Evolutionary conservation across 2,888 invertebrate species (phyloP).

Genomic region (Agriopis aurantiaria): DNA sequence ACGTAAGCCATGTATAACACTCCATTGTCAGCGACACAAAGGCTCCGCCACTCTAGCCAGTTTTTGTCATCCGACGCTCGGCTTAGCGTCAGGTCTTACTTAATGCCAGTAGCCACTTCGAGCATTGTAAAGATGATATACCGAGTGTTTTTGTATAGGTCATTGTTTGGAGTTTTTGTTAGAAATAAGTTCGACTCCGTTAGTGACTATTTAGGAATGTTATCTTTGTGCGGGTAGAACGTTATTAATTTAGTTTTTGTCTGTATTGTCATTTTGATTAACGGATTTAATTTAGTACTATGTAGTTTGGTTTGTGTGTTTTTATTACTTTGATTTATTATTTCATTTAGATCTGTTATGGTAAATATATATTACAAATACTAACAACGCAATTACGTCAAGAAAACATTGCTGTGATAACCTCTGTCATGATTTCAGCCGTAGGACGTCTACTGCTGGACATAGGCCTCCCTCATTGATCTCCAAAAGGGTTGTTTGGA

Average conservation of each 20-base stretch:
- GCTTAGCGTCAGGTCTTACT: constrained; percentile 39
- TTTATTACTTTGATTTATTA: constrained; percentile 4
- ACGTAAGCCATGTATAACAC: constrained; percentile 32
- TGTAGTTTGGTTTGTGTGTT: constrained; percentile 2
- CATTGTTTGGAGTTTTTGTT: constrained; percentile 32
- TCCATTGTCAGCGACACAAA: constrained; percentile 45
- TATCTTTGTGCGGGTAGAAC: constrained; percentile 2
- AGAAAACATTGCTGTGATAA: too few relatives aligned
- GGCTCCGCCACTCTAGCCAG: constrained; percentile 28
- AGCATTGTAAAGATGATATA: constrained; percentile 27
- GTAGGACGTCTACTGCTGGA: too few relatives aligned
- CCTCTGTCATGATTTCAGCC: too few relatives aligned
- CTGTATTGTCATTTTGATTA: constrained; percentile 5
- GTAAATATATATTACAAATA: not conserved
- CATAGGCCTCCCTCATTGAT: too few relatives aligned
- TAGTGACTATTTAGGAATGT: constrained; percentile 9
- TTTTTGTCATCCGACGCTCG: constrained; percentile 41
- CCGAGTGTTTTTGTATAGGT: constrained; percentile 26
- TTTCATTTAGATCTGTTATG: not conserved
- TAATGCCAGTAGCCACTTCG: constrained; percentile 31
- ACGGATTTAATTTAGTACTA: constrained; percentile 5
- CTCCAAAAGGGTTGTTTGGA: too few relatives aligned
- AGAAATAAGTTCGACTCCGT: not conserved
- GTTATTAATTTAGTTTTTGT: constrained; percentile 25
- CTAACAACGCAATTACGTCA: too few relatives aligned